These are phyloP conservation scores for Pyrocephalus nanus DNA, from an alignment of 2,797 vertebrate genomes.

Conservation along the genomic window DNA sequence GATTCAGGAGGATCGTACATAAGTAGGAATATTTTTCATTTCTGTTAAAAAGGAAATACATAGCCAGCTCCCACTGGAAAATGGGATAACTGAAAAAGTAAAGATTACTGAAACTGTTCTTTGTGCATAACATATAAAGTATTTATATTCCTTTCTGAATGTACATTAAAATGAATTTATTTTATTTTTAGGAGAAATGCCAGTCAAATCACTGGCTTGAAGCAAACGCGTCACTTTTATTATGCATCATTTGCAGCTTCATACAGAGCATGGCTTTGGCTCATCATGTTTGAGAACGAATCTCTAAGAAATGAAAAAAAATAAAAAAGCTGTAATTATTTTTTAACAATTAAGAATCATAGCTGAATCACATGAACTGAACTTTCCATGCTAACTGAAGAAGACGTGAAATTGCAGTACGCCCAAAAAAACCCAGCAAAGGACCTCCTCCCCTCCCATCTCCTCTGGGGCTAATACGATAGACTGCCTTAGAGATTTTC, in stretches of 20 bases:
- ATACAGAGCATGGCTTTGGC: background rate
- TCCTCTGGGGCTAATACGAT: background rate
- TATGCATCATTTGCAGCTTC: background rate
- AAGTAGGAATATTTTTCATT: background rate
- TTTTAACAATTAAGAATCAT: background rate
- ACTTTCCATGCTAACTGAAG: background rate
- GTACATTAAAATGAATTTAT: background rate
- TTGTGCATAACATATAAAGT: background rate
- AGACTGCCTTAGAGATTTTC: background rate
- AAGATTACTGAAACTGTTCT: background rate
- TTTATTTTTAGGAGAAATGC: background rate
- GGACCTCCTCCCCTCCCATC: background rate
- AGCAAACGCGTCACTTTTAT: background rate
- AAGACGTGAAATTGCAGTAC: background rate
- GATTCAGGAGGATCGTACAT: background rate
- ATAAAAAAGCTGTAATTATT: background rate
- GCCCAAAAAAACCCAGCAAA: background rate
- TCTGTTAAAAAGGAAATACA: background rate
- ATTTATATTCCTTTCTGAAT: background rate
- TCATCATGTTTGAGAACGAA: background rate
- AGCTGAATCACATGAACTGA: background rate
- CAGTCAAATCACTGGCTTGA: slow-evolving; percentile 3
- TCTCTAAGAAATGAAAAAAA: background rate
- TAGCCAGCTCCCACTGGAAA: background rate
- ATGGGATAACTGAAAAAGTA: background rate